Evolutionary conservation across 2,888 invertebrate species (phyloP), one percentile per base, ranked within the genome.

Genomic region (Ferrisia virgata): DNA sequence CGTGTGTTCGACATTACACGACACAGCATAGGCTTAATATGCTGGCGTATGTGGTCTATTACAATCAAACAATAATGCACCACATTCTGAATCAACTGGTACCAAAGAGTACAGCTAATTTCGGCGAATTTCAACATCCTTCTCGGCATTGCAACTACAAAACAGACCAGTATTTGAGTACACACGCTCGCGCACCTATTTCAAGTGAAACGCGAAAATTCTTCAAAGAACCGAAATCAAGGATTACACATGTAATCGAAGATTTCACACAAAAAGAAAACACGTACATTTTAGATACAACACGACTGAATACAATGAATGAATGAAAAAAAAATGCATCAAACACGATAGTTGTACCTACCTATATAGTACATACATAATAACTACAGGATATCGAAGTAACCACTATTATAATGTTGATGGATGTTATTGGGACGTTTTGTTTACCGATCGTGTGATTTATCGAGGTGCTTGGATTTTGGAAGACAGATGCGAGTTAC

Each of bases 401-500:
- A 83, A 69, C 82, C 69, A 72, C 72, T 76, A 72, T 83, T 69
- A 83, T 83, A 83, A 69, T 43, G 69, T 83, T 40, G 69, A 82
- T 72, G 72, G 82, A 83, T 83, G 82, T 83, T 40, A 72, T 69
- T 22, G 72, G 76, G 36, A 72, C 25, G 40, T 83, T 83, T 83
- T 83, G 82, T 83, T 83, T 83, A 83, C 82, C 72, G 69, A 69
- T 83, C 82, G 82, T 83, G 82, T 83, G 82, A 83, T 83, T 83
- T 83, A 83, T 83, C 82, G 82, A 83, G 82, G 82, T 83, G 82
- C 82, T 83, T 83, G 82, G 82, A 83, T 83, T 83, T 83, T 18
- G 76, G 53, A 40, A 69, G 82, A 83, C 82, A 83, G 82, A 83
- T 83, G 82, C 82, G 82, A 83, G 82, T 83, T 83, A 83, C 82